Evolutionary conservation across 1,140 invertebrate species (phyloP).

Genomic region (Bicyclus anynana): DNA sequence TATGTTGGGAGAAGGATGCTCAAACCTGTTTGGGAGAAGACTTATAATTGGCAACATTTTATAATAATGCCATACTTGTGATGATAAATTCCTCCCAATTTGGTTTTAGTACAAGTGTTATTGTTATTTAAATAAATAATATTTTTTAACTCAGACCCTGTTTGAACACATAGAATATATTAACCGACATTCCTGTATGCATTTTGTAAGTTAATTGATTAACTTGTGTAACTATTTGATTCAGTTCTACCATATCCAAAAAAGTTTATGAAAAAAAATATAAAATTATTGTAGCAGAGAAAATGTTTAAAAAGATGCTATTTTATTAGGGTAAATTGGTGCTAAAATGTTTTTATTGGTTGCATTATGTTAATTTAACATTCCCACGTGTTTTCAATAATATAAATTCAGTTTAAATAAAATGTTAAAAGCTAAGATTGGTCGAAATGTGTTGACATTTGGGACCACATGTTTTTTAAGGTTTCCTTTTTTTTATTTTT

Average conservation of each 20-base stretch:
- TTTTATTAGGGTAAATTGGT: conserved; percentile 21
- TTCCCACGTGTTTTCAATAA: conserved; percentile 10
- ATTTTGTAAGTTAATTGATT: background rate
- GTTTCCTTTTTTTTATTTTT: conserved; percentile 28
- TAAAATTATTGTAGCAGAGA: background rate
- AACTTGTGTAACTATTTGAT: background rate
- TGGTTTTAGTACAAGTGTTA: too few relatives aligned
- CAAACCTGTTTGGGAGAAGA: too few relatives aligned
- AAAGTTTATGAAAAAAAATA: background rate
- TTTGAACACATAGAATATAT: too few relatives aligned
- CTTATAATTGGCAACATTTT: too few relatives aligned
- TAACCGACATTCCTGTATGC: background rate
- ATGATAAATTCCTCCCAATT: too few relatives aligned
- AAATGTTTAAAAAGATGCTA: conserved; percentile 4
- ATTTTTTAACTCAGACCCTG: too few relatives aligned
- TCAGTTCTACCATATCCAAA: background rate
- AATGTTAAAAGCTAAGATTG: conserved; percentile 11
- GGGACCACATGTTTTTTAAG: conserved; percentile 31
- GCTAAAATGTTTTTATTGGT: conserved; percentile 19
- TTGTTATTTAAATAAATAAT: too few relatives aligned
- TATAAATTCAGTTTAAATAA: too few relatives aligned
- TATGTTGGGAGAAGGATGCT: too few relatives aligned
- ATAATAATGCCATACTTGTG: too few relatives aligned
- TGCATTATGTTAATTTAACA: conserved; percentile 20
- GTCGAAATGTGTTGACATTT: conserved; percentile 29